These are phyloP conservation scores for Cepaea nemoralis DNA, from an alignment of 1,140 invertebrate genomes.

Conservation along the genomic window DNA sequence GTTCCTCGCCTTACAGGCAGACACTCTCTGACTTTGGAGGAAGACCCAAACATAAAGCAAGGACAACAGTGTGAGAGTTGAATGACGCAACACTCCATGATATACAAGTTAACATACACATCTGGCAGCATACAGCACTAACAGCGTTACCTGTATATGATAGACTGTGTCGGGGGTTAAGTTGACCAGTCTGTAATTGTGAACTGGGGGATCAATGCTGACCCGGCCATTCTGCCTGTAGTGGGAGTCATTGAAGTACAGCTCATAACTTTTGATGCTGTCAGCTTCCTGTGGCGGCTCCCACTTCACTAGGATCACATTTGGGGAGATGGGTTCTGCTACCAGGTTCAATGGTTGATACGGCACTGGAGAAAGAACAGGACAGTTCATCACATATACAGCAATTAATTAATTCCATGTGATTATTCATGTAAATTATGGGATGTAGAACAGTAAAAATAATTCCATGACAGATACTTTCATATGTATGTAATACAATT, in stretches of 20 bases:
- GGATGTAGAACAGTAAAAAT: too few relatives aligned
- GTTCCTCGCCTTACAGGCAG: too few relatives aligned
- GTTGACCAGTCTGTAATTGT: constrained; percentile 86
- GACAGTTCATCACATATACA: background rate
- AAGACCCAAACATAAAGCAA: too few relatives aligned
- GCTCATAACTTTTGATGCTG: constrained; percentile 92
- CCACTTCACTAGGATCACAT: constrained; percentile 88
- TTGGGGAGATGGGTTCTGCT: constrained; percentile 76
- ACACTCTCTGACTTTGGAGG: too few relatives aligned
- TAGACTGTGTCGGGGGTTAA: constrained; percentile 96
- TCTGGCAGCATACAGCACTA: too few relatives aligned
- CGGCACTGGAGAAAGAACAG: constrained; percentile 79
- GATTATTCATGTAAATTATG: too few relatives aligned
- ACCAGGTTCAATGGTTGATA: constrained; percentile 90
- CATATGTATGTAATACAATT: too few relatives aligned
- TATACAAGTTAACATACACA: too few relatives aligned
- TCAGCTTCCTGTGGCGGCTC: constrained; percentile 86
- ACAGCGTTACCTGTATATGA: constrained; percentile 88
- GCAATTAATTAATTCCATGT: too few relatives aligned
- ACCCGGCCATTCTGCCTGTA: constrained; percentile 81
- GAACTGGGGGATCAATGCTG: constrained; percentile 79
- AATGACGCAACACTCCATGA: too few relatives aligned
- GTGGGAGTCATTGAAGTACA: constrained; percentile 95
- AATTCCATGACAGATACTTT: too few relatives aligned
- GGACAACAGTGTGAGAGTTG: too few relatives aligned